These are phyloP conservation scores for Ophion slaviceki DNA, from an alignment of 2,888 invertebrate species.

Conservation along the genomic window DNA sequence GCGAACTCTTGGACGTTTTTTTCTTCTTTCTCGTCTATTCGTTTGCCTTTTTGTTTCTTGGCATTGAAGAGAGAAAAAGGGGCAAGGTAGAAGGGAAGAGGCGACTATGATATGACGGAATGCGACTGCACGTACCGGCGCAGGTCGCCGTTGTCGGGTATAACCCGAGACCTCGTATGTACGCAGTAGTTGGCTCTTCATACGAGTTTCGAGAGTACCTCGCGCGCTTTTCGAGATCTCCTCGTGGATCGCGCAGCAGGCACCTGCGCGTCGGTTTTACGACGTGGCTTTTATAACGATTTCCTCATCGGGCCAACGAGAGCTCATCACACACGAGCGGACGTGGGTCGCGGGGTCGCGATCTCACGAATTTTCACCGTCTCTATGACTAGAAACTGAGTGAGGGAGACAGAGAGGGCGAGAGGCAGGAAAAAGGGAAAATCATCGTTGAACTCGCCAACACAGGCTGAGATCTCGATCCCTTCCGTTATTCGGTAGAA, in stretches of 20 bases:
- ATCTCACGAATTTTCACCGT: slow-evolving; percentile 65
- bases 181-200: not conserved
- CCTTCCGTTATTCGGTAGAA: slow-evolving; percentile 62
- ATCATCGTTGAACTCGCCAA: slow-evolving; percentile 14
- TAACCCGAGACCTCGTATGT: too few species aligned
- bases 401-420: slow-evolving; percentile 23
- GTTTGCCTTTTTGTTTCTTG: not conserved
- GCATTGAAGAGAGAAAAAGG: not conserved
- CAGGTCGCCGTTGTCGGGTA: too few species aligned
- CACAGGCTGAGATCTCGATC: slow-evolving; percentile 58
- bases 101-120: slow-evolving; percentile 34
- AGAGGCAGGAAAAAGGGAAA: slow-evolving; percentile 22
- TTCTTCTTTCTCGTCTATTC: slow-evolving; percentile 33
- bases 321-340: slow-evolving; percentile 48
- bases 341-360: slow-evolving; percentile 48
- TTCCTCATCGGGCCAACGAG: slow-evolving; percentile 64
- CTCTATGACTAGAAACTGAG: slow-evolving; percentile 33
- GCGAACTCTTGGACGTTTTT: not conserved
- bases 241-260: slow-evolving; percentile 13
- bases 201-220: slow-evolving; percentile 31
- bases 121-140: not conserved
- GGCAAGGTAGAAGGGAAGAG: not conserved
- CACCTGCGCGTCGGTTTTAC: slow-evolving; percentile 66
- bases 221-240: slow-evolving; percentile 43
- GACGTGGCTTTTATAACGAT: slow-evolving; percentile 62